Evolutionary conservation across 2,797 vertebrate species (phyloP).

Genomic region (Spheniscus humboldti): DNA sequence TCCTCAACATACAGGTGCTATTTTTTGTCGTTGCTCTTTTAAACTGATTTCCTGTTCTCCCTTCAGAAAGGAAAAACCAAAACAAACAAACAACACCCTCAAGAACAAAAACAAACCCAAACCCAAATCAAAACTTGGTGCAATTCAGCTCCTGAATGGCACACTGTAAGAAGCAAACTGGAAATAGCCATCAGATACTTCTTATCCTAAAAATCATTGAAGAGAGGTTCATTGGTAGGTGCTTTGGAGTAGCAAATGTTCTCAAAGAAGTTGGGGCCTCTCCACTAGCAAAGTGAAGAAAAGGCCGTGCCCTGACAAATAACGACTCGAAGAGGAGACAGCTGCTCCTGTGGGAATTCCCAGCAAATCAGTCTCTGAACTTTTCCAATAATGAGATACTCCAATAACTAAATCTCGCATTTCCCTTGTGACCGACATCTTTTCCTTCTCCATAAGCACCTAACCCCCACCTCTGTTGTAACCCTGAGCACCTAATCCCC

Average conservation of each 20-base stretch:
- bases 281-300: background rate
- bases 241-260: background rate
- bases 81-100: background rate
- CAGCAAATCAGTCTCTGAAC: background rate
- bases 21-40: background rate
- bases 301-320: background rate
- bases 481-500: background rate
- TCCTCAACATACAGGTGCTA: background rate
- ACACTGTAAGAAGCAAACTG: background rate
- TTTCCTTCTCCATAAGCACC: background rate
- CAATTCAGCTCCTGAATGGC: background rate
- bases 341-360: background rate
- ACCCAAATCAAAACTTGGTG: background rate
- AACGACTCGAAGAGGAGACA: background rate
- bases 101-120: background rate
- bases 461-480: background rate
- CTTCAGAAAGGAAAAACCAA: background rate
- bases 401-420: background rate
- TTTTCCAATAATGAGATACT: background rate
- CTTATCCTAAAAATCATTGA: background rate
- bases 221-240: background rate
- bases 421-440: background rate
- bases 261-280: background rate
- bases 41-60: constrained; percentile 1
- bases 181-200: background rate